Conservation (phyloP, 1,140 invertebrate genomes). For the Coelopa frigida region DNA sequence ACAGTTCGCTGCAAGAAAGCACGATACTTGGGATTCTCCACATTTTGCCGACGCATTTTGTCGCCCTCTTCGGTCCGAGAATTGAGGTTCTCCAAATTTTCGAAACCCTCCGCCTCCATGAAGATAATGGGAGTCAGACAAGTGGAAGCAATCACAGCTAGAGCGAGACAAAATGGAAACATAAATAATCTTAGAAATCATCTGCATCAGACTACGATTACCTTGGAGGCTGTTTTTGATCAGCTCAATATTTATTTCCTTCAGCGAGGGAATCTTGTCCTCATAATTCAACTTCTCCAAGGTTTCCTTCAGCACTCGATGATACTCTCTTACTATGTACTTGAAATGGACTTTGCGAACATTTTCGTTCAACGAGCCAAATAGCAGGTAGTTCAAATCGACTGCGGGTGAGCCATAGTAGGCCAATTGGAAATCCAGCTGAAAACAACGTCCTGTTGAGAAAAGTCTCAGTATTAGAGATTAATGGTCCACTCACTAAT, state of each 20-base stretch:
- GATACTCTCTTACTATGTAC: slow-evolving; percentile 49
- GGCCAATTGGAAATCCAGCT: slow-evolving; percentile 53
- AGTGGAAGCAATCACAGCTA: slow-evolving; percentile 41
- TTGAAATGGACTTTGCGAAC: slow-evolving; percentile 49
- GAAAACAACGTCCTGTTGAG: too few species aligned
- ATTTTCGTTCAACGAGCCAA: slow-evolving; percentile 49
- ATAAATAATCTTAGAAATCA: not conserved
- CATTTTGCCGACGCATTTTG: slow-evolving; percentile 32
- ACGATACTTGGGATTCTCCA: slow-evolving; percentile 40
- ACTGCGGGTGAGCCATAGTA: slow-evolving; percentile 52
- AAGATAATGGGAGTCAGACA: slow-evolving; percentile 39
- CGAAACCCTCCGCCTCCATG: slow-evolving; percentile 26
- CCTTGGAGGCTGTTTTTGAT: slow-evolving; percentile 38
- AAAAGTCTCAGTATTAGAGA: not conserved
- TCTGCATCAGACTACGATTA: slow-evolving; percentile 9
- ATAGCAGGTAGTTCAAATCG: slow-evolving; percentile 52
- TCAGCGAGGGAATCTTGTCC: slow-evolving; percentile 33
- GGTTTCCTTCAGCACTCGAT: slow-evolving; percentile 34
- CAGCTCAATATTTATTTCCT: slow-evolving; percentile 38
- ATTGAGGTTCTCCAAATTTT: slow-evolving; percentile 32
- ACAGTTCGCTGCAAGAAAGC: slow-evolving; percentile 37
- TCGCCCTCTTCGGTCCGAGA: slow-evolving; percentile 32
- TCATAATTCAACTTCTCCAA: slow-evolving; percentile 31
- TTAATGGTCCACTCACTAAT: slow-evolving; percentile 49
- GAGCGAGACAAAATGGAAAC: slow-evolving; percentile 5